Evolutionary conservation across 2,797 vertebrate genomes (phyloP).

Genomic region (Parambassis ranga): DNA sequence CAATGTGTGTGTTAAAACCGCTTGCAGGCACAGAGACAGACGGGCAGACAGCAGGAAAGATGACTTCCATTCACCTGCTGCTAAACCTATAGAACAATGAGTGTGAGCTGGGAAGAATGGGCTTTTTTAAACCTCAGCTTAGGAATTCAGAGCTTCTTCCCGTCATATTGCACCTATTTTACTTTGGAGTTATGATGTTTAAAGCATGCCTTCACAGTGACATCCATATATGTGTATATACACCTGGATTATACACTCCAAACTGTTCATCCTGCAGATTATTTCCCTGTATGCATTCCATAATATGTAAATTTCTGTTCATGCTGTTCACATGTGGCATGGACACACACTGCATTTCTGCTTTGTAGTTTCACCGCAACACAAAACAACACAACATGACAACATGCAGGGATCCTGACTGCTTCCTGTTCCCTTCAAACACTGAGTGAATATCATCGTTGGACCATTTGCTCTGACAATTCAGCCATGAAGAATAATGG

Average conservation of each 20-base stretch:
- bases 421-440: too few species aligned
- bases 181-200: not conserved
- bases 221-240: not conserved
- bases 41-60: slow-evolving; percentile 59
- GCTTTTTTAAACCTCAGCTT: not conserved
- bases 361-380: too few species aligned
- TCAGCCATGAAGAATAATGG: too few species aligned
- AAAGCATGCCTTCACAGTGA: slow-evolving; percentile 3
- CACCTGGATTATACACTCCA: too few species aligned
- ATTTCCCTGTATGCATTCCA: not conserved
- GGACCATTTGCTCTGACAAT: too few species aligned
- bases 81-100: slow-evolving; percentile 56
- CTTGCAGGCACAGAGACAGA: slow-evolving; percentile 68
- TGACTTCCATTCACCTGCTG: slow-evolving; percentile 59
- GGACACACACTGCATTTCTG: not conserved
- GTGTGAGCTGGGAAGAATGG: slow-evolving; percentile 16
- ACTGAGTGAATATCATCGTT: too few species aligned
- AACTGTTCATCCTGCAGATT: too few species aligned
- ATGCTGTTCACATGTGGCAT: not conserved
- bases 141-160: slow-evolving; percentile 45
- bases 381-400: too few species aligned
- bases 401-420: too few species aligned
- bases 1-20: slow-evolving; percentile 45
- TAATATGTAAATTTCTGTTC: too few species aligned
- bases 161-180: slow-evolving; percentile 21